A percentile compares a stretch with the other conserved stretches of the same genome.
Conservation (phyloP, 2,888 invertebrate genomes). For the Blastobasis lacticolella region DNA sequence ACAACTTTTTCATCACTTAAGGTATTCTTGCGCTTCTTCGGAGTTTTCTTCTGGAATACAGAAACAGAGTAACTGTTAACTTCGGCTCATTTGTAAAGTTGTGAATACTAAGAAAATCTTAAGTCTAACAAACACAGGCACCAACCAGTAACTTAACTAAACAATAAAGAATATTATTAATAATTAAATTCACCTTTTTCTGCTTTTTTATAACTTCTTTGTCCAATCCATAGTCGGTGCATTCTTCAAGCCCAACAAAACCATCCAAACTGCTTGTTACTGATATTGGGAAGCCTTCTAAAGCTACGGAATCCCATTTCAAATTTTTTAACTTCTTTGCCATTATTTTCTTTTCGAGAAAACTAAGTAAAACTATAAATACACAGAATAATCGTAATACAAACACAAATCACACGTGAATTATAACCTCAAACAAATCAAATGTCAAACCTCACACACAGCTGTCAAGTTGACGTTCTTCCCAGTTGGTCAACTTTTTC, state of each 20-base stretch:
- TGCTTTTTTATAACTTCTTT: constrained; percentile 41
- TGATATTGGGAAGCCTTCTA: constrained; percentile 70
- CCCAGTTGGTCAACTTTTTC: too few species aligned
- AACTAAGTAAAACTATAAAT: neutral
- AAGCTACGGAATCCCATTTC: constrained; percentile 78
- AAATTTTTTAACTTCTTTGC: constrained; percentile 50
- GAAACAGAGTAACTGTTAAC: neutral
- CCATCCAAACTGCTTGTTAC: constrained; percentile 73
- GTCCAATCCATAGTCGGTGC: constrained; percentile 78
- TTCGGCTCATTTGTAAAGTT: too few species aligned
- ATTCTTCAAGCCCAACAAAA: constrained; percentile 85
- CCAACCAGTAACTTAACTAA: too few species aligned
- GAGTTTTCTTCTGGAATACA: constrained; percentile 17
- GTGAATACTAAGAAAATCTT: too few species aligned
- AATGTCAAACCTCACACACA: too few species aligned
- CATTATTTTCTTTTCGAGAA: constrained; percentile 27
- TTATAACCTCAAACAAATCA: too few species aligned
- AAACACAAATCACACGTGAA: too few species aligned
- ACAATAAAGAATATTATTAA: neutral
- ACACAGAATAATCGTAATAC: too few species aligned
- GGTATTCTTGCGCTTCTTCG: constrained; percentile 29
- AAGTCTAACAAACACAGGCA: too few species aligned
- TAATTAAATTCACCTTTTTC: constrained; percentile 37
- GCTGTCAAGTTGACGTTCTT: too few species aligned
- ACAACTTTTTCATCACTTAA: constrained; percentile 25